Evolutionary conservation across 2,888 invertebrate genomes (phyloP), one percentile per base, ranked within the genome.

Genomic region (Neuroscelio doddi): DNA sequence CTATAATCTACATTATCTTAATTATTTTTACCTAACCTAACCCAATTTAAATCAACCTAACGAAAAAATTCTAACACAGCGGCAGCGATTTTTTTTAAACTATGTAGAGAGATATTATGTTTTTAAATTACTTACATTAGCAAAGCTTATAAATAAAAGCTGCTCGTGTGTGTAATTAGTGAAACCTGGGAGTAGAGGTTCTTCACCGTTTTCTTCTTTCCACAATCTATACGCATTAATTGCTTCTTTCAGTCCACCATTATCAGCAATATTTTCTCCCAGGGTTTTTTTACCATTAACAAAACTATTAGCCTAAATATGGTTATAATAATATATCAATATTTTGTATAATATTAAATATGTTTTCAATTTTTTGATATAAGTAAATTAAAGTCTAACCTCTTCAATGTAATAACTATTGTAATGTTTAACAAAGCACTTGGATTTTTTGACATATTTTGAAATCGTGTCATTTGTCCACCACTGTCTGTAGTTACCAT

Each of bases 381-480:
- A n/a, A n/a, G n/a, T n/a, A n/a, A n/a, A n/a, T 15, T 38, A 10
- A 38, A 53, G 64, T 64, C 2, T 30, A 53, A 91, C 85, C 77
- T 91, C 90, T 0, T 89, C 84, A 16, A 93, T 75, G 69, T 90
- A 90, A 75, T 89, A 93, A 14, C 85, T 85, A 41, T 89, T 89
- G 79, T 96, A 97, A 80, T 97, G 96, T 34, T 93, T 88, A 10
- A 96, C 87, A 79, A 97, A 96, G 80, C 97, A 97, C 65, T 91
- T 86, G 0, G 93, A 91, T 76, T 91, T 90, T 68, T 92, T 89
- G 46, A 91, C 88, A 81, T 94, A 97, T 14, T 90, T 90, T 9
- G 87, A 85, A 41, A 93, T 90, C 0, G 95, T 95, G 36, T 86
- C 85, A 71, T 93, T 91, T 1, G 91, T 90, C 96, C 96, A 97